Base-by-base conservation (phyloP, 2,888 invertebrate species). In the Ryuthela nishihirai region DNA sequence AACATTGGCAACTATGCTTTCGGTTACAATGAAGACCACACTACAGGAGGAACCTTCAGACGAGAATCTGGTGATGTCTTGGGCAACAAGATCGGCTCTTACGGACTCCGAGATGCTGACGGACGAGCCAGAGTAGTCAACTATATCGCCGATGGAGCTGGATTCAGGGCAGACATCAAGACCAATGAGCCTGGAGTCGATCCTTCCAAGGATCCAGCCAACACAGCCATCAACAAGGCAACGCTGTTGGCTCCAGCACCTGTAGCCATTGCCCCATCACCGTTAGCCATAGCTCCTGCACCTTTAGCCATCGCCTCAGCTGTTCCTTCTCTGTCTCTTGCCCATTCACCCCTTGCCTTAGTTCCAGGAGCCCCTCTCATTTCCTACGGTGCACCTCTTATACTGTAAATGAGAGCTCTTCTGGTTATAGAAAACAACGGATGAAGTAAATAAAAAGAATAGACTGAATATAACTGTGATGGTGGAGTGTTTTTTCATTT, bases 101-200 rank as follows among this genome's bases (percentile, higher is more conserved):
- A 65, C 24, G 65, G 65, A 9, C 56, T 65, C n/a, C 46, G 61
- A 29, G 53, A 64, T 34, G 58, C 58, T 9, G 65, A 65, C 34
- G 65, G 65, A 6, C 47, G 65, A 12, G 40, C 55, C 4, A 36
- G 65, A 21, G 54, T 64, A 6, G 65, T 64, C 42, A 65, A 62
- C 53, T 65, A 65, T 35, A 56, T 65, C 4, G 65, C 65, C 6
- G 65, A 64, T 48, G 44, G 43, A n/a, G 52, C 61, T 15, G 59
- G 60, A 7, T 62, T 53, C 49, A 55, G 49, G 9, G 65, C 65
- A 10, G 53, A 62, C 12, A 59, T 66, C 34, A 54, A 62, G 32
- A 58, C 65, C 38, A 66, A 66, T 45, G 65, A 66, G 35, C 65
- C 65, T 0, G 65, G 65, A 10, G 52, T 64, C 0, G 63, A 56